Evolutionary conservation across 2,113 vertebrate genomes (phyloP).

Genomic region (Hemiprocne comata): DNA sequence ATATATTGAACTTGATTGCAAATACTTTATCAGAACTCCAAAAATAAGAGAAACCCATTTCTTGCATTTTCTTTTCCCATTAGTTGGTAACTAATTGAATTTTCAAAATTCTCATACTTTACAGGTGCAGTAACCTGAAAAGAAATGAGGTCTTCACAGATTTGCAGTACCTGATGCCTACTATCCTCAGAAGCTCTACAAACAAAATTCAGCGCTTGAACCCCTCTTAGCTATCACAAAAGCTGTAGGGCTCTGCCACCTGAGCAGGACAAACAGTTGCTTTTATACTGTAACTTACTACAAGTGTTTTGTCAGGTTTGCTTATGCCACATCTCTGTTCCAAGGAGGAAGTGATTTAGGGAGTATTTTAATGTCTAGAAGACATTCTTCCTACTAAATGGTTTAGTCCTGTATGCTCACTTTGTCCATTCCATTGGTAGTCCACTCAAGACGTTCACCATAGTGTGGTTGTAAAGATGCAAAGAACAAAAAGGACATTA

Average conservation of each 20-base stretch:
- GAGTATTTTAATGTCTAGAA: not conserved
- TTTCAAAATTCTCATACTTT: not conserved
- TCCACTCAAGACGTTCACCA: not conserved
- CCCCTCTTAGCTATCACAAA: not conserved
- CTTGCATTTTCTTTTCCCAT: not conserved
- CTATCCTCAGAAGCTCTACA: not conserved
- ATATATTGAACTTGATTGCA: not conserved
- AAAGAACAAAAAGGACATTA: not conserved
- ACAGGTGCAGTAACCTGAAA: not conserved
- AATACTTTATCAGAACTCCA: not conserved
- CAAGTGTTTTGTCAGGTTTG: not conserved
- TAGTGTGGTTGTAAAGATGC: not conserved
- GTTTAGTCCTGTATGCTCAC: not conserved
- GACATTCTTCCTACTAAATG: not conserved
- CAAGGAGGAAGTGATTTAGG: not conserved
- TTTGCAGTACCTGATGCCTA: not conserved
- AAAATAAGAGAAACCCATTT: not conserved
- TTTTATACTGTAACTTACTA: not conserved
- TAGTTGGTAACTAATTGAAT: not conserved
- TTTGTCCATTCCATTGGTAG: not conserved
- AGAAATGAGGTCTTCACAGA: not conserved
- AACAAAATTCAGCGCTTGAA: not conserved
- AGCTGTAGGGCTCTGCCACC: not conserved
- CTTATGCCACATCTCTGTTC: not conserved
- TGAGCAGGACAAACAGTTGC: not conserved